phyloP scores from a whole-genome alignment of 64 coral and sea anemone genomes.

The Montipora efflorescens region DNA sequence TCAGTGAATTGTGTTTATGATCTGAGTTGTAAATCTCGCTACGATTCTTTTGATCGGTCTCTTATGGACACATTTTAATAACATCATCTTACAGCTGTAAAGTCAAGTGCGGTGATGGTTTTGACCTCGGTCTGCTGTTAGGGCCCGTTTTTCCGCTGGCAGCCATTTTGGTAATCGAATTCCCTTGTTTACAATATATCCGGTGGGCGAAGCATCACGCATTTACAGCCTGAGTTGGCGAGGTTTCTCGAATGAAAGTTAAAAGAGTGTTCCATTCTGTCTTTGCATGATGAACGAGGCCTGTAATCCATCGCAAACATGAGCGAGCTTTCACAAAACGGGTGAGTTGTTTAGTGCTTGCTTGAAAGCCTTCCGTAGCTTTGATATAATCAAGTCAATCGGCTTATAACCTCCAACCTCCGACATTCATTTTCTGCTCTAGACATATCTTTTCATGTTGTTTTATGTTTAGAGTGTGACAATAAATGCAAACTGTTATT shows the following conservation, averaged over 20 bases:
- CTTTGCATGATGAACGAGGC: background rate
- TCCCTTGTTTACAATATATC: background rate
- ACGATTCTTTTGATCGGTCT: background rate
- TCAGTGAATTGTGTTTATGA: background rate
- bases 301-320: background rate
- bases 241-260: background rate
- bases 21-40: background rate
- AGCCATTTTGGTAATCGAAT: conserved; percentile 4
- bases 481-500: background rate
- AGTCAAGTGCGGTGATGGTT: background rate
- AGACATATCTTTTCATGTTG: background rate
- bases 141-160: background rate
- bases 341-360: background rate
- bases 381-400: background rate
- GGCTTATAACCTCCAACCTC: background rate
- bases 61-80: background rate
- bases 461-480: background rate
- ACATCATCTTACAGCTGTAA: background rate
- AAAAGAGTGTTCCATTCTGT: background rate
- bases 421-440: background rate
- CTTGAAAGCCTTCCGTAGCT: background rate
- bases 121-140: background rate
- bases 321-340: conserved; percentile 27
- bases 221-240: background rate
- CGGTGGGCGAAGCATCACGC: background rate